Evolutionary conservation across 2,888 invertebrate genomes (phyloP), one percentile per base, ranked within the genome.

Genomic region (Caenorhabditis sp.): DNA sequence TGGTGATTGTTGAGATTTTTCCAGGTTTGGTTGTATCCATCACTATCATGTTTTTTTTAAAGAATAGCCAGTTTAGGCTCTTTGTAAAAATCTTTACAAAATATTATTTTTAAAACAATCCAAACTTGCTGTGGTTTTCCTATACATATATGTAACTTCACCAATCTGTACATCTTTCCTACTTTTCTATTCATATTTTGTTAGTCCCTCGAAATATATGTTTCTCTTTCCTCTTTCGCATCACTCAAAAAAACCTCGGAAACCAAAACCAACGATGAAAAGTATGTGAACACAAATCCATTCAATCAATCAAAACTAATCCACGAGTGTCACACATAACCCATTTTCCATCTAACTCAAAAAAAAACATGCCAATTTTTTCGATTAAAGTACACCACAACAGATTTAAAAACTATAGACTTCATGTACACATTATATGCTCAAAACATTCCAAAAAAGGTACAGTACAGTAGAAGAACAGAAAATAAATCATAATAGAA

Each of bases 401-500:
- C 43, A 43, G 10, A 31, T 31, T 31, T 10, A 31, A 31, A 49
- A 36, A 26, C 20, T 43, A 65, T 50, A 58, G 31, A 23, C 43
- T 17, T 43, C 43, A 43, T 43, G 17, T 43, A 43, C 43, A 43
- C 43, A 43, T 43, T 43, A 43, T 43, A 43, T 43, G 43, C 38
- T 27, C 25, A 31, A 26, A 38, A 54, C 23, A 59, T 17, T 54
- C 27, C 59, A 21, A 59, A 54, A 54, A 58, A 50, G 50, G 27
- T 53, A 54, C 4, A 26, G 26, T 17, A 49, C 8, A 59, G 5
- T 25, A 54, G 53, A 14, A 27, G 12, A 60, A 20, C 31, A 57
- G 26, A 56, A 36, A 36, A 56, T 53, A 56, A 53, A 43, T 60
- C 20, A n/a, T n/a, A 26, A n/a, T n/a, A 61, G 27, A 36, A 7